Conservation (phyloP, 2,888 invertebrate species). For the Diloba caeruleocephala region DNA sequence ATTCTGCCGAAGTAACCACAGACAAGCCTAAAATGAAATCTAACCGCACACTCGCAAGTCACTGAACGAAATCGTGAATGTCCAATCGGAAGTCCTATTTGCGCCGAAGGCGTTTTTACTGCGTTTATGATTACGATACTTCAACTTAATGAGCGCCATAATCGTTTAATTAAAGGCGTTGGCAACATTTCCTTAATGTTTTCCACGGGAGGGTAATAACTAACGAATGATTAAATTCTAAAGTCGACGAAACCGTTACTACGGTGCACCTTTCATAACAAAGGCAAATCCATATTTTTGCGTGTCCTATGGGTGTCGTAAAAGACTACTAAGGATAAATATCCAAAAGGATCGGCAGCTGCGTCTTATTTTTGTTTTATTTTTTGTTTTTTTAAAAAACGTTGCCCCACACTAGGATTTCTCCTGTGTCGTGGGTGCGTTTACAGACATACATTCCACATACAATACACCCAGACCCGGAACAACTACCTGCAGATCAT, state of each 20-base stretch:
- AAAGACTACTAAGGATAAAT: no score
- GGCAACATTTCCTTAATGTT: conserved; percentile 54
- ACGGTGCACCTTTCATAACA: conserved; percentile 40
- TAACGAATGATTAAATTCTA: conserved; percentile 56
- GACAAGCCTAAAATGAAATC: conserved; percentile 62
- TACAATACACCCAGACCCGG: no score
- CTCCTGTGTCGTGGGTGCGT: no score
- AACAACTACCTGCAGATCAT: no score
- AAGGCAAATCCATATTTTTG: conserved; percentile 41
- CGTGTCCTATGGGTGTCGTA: no score
- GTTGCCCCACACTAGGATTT: no score
- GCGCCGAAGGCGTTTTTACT: conserved; percentile 48
- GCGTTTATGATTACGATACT: conserved; percentile 55
- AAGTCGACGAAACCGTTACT: conserved; percentile 36
- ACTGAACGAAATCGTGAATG: conserved; percentile 56
- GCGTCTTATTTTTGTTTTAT: no score
- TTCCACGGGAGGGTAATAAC: conserved; percentile 50
- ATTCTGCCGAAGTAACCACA: conserved; percentile 68
- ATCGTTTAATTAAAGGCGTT: conserved; percentile 59
- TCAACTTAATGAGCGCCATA: conserved; percentile 56
- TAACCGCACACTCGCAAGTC: conserved; percentile 56
- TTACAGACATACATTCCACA: no score
- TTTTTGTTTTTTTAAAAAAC: no score
- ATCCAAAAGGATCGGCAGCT: no score
- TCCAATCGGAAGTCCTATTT: conserved; percentile 54